Base-by-base conservation (phyloP, 1,140 invertebrate species). In the Diachasmimorpha longicaudata region DNA sequence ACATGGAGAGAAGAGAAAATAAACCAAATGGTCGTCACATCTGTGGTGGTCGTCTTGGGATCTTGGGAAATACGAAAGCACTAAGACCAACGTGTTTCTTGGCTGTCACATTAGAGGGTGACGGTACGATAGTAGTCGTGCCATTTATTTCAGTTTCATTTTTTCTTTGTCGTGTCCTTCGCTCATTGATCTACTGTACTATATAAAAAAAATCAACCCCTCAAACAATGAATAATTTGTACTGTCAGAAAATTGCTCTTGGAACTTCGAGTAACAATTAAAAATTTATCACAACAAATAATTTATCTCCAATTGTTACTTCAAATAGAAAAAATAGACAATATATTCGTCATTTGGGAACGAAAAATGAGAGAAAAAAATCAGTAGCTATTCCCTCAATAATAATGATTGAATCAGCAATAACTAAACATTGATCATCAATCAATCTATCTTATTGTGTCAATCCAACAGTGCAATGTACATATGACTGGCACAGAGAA, bases 91-190 rank as follows among this genome's bases (percentile, higher is more conserved):
- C 66, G 66, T 68, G 36, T 68, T 68, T 68, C 66, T 68, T 68
- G 66, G 36, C 66, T 68, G 66, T 68, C 66, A 68, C 66, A 68
- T 68, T 68, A 68, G n/a, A 37, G 36, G 66, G n/a, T 36, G 66
- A 68, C 66, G 36, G 66, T 39, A 11, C 66, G 36, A 68, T 36
- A 37, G 66, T 68, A 68, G 36, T 36, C 31, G 66, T 68, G 36
- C 66, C 36, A 68, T 68, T 68, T 68, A 6, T 36, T 36, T 37
- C 25, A 66, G 14, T 21, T 68, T 68, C 16, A 37, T 68, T 68
- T 68, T 19, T 68, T 16, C 39, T 68, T 68, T 1, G 11, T 14
- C 4, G 13, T n/a, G n/a, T 19, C n/a, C 16, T 63, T 63, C 11
- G 25, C 19, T 16, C 16, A 73, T 23, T 23, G 36, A 37, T 14